Percentiles rank a stretch among this genome's conserved stretches.
Conservation (phyloP, 2,888 invertebrate genomes). For the Cantharis nigra region DNA sequence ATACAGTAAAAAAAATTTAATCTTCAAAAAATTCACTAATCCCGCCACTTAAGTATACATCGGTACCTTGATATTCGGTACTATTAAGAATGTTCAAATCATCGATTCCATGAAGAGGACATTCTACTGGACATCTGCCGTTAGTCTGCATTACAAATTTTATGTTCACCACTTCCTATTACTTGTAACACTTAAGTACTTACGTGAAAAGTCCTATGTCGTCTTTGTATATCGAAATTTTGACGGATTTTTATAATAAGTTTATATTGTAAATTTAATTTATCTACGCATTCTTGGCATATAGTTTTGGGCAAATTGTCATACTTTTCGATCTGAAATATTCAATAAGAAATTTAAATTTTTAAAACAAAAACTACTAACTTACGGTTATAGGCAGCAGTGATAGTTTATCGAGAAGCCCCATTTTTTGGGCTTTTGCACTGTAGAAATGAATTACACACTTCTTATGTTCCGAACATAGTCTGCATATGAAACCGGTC, state of each 20-base stretch:
- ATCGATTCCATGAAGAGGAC: conserved; percentile 46
- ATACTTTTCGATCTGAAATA: conserved; percentile 51
- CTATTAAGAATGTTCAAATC: neutral
- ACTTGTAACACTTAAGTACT: conserved; percentile 27
- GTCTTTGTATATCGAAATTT: conserved; percentile 47
- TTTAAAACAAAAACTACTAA: conserved; percentile 26
- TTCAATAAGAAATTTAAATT: neutral
- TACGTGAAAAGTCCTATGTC: conserved; percentile 50
- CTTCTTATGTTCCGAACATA: conserved; percentile 85
- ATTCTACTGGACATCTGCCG: conserved; percentile 49
- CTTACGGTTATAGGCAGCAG: conserved; percentile 81
- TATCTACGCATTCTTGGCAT: conserved; percentile 61
- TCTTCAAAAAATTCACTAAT: neutral
- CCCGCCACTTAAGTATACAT: neutral
- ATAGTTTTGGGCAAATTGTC: conserved; percentile 70
- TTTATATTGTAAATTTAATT: conserved; percentile 60
- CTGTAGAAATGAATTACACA: conserved; percentile 84
- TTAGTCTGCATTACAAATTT: conserved; percentile 40
- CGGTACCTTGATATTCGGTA: neutral
- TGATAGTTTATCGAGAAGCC: conserved; percentile 78
- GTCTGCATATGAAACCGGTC: conserved; percentile 82
- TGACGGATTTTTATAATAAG: conserved; percentile 57
- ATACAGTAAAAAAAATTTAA: neutral
- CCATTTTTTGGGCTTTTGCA: conserved; percentile 74
- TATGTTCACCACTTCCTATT: neutral